phyloP scores from a whole-genome alignment of 2,888 invertebrate species.

The Hipparchia semele region DNA sequence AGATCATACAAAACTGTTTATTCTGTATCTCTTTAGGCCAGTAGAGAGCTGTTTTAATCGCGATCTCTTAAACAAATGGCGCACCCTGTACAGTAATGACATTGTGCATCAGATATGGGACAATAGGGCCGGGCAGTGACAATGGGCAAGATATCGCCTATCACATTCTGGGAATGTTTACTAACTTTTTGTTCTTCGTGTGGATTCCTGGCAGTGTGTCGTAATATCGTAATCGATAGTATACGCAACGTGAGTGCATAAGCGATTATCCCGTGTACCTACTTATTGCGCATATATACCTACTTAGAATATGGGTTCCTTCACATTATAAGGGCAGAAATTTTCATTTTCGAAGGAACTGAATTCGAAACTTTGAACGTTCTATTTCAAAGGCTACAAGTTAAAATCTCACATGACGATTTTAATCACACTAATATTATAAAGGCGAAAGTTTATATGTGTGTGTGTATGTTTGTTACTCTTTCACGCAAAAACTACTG shows the following conservation, averaged over 20 bases:
- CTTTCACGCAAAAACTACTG: too few species aligned
- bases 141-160: conserved; percentile 32
- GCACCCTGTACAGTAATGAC: conserved; percentile 23
- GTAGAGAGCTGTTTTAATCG: not conserved
- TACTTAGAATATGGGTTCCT: not conserved
- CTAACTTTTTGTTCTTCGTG: conserved; percentile 37
- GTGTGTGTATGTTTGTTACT: too few species aligned
- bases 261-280: not conserved
- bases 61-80: too few species aligned
- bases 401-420: too few species aligned
- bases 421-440: too few species aligned
- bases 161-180: conserved; percentile 42
- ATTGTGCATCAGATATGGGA: conserved; percentile 51
- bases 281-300: not conserved
- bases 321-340: too few species aligned
- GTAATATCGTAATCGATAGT: conserved; percentile 22
- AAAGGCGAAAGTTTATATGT: too few species aligned
- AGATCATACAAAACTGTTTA: too few species aligned
- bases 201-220: conserved; percentile 36
- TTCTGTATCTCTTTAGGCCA: too few species aligned
- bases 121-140: conserved; percentile 44
- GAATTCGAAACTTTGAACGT: too few species aligned
- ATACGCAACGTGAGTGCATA: not conserved
- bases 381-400: too few species aligned
- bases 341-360: too few species aligned